phyloP scores from a whole-genome alignment of 2,888 invertebrate genomes.

The Xestobium rufovillosum region DNA sequence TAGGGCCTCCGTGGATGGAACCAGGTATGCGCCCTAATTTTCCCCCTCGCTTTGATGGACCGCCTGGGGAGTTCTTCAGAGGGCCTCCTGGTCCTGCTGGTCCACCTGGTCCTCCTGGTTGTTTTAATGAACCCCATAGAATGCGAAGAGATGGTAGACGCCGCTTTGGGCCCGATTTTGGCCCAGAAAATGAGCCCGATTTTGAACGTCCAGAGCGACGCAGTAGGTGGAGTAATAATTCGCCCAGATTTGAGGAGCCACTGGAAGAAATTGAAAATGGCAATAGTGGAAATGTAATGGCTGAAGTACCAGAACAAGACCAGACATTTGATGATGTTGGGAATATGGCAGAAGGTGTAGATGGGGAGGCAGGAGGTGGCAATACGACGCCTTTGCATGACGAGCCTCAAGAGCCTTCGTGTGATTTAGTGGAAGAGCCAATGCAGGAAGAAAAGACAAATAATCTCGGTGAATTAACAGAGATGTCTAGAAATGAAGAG shows the following conservation, averaged over 20 bases:
- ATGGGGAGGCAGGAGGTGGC: slow-evolving; percentile 22
- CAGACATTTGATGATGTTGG: slow-evolving; percentile 12
- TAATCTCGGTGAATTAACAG: slow-evolving; percentile 10
- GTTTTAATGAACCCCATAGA: slow-evolving; percentile 21
- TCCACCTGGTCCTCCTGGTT: slow-evolving; percentile 28
- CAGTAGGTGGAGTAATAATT: slow-evolving; percentile 31
- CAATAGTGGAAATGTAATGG: slow-evolving; percentile 15
- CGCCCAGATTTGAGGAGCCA: too few species aligned
- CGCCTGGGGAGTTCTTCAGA: slow-evolving; percentile 38
- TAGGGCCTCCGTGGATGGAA: slow-evolving; percentile 41
- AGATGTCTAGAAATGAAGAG: slow-evolving; percentile 12
- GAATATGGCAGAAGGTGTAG: slow-evolving; percentile 21
- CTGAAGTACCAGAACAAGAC: slow-evolving; percentile 17
- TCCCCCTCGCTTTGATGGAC: slow-evolving; percentile 36
- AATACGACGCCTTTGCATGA: slow-evolving; percentile 32
- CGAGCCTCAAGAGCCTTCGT: slow-evolving; percentile 20
- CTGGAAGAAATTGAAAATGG: slow-evolving; percentile 10
- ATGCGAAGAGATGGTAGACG: slow-evolving; percentile 25
- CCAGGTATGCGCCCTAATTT: slow-evolving; percentile 46
- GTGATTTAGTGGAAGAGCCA: slow-evolving; percentile 6
- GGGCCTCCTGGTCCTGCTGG: slow-evolving; percentile 36
- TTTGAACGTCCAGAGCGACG: slow-evolving; percentile 19
- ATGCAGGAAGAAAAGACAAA: slow-evolving; percentile 9
- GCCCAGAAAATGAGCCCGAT: slow-evolving; percentile 13
- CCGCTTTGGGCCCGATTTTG: slow-evolving; percentile 13